These are phyloP conservation scores for Raillietiella orientalis DNA, from an alignment of 2,888 invertebrate genomes.

Conservation along the genomic window DNA sequence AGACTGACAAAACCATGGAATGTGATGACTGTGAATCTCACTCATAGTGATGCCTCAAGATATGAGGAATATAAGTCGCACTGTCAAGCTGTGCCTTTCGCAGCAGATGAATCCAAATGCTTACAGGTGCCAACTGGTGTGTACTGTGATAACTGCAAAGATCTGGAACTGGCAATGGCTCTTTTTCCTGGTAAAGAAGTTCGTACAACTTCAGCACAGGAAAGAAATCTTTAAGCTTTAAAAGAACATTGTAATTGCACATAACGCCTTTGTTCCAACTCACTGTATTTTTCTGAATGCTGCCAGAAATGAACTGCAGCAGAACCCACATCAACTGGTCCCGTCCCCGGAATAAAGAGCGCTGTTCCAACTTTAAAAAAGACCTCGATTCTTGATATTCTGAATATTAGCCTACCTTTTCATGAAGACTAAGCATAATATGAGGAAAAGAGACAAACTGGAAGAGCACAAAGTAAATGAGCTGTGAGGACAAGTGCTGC, in stretches of 20 bases:
- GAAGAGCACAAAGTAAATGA: slow-evolving; percentile 76
- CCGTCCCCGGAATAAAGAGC: slow-evolving; percentile 55
- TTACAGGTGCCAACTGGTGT: slow-evolving; percentile 70
- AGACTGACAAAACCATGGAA: too few relatives aligned
- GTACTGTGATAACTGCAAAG: slow-evolving; percentile 52
- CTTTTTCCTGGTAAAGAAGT: slow-evolving; percentile 59
- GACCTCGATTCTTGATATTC: slow-evolving; percentile 1
- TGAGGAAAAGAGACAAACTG: slow-evolving; percentile 78
- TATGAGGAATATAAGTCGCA: slow-evolving; percentile 38
- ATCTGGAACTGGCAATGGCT: slow-evolving; percentile 61
- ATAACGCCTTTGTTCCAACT: slow-evolving; percentile 9
- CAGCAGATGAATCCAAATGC: slow-evolving; percentile 82
- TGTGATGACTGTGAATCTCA: too few relatives aligned
- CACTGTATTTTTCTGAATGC: slow-evolving; percentile 70
- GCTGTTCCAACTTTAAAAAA: slow-evolving; percentile 24
- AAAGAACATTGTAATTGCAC: background rate
- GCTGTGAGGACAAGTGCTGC: slow-evolving; percentile 71
- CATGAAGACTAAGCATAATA: slow-evolving; percentile 59
- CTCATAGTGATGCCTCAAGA: slow-evolving; percentile 51
- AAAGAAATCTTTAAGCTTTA: slow-evolving; percentile 41
- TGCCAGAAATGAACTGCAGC: slow-evolving; percentile 83
- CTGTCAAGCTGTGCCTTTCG: slow-evolving; percentile 70
- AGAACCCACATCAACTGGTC: slow-evolving; percentile 98
- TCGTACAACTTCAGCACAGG: slow-evolving; percentile 72
- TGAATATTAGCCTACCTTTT: slow-evolving; percentile 24